These are phyloP conservation scores for Caenorhabditis sp. DNA, from an alignment of 2,888 invertebrate genomes.

Conservation along the genomic window DNA sequence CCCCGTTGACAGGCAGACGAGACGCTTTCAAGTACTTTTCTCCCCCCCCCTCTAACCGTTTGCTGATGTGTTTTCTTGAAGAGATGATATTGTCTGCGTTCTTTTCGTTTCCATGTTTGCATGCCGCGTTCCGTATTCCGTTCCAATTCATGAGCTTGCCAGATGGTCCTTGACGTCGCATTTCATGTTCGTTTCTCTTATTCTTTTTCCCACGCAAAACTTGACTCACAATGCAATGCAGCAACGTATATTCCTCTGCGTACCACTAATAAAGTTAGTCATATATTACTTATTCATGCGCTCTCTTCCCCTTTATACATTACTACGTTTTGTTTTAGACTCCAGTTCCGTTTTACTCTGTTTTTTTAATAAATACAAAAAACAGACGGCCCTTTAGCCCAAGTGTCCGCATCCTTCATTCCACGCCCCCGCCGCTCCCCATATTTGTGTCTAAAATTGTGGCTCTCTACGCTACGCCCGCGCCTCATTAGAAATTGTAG, in stretches of 20 bases:
- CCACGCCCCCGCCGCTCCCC: constrained; percentile 1
- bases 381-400: constrained; percentile 41
- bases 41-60: constrained; percentile 18
- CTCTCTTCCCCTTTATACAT: neutral
- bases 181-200: neutral
- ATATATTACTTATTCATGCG: constrained; percentile 44
- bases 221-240: constrained; percentile 13
- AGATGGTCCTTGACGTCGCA: constrained; percentile 27
- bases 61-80: constrained; percentile 27
- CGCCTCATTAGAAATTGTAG: constrained; percentile 56
- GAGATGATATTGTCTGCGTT: constrained; percentile 13
- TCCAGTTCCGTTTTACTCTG: constrained; percentile 11
- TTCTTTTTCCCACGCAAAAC: constrained; percentile 12
- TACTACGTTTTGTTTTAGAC: constrained; percentile 12
- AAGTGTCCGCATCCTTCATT: constrained; percentile 5
- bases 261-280: constrained; percentile 49
- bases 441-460: constrained; percentile 52
- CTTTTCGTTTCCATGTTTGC: neutral
- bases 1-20: constrained; percentile 41
- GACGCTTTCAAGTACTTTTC: constrained; percentile 47
- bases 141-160: constrained; percentile 2
- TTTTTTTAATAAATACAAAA: constrained; percentile 16
- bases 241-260: neutral
- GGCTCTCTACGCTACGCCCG: constrained; percentile 33
- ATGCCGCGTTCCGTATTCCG: neutral